A percentile compares a stretch with the other conserved stretches of the same genome.
These are phyloP conservation scores for Steinernema khuongi DNA, from an alignment of 1,140 invertebrate genomes.

Conservation along the genomic window DNA sequence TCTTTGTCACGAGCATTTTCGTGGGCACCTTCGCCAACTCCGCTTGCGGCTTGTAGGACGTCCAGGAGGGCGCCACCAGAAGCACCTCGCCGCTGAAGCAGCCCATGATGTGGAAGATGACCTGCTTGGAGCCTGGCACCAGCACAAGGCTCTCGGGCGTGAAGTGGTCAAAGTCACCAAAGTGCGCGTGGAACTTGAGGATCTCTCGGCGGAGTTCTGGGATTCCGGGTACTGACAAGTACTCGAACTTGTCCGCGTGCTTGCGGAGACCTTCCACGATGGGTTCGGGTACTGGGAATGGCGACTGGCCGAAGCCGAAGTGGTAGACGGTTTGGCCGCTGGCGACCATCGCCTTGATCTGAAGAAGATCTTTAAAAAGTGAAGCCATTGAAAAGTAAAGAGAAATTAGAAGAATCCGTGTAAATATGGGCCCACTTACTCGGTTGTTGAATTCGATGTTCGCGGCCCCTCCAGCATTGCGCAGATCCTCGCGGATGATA, in stretches of 20 bases:
- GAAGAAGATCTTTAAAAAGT: background rate
- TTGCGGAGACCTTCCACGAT: slow-evolving; percentile 53
- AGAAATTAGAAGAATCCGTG: too few species aligned
- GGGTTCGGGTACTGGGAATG: slow-evolving; percentile 57
- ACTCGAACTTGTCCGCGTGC: slow-evolving; percentile 56
- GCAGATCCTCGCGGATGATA: slow-evolving; percentile 12
- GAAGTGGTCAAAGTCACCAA: slow-evolving; percentile 48
- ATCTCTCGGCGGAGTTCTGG: slow-evolving; percentile 51
- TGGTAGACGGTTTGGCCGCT: slow-evolving; percentile 57
- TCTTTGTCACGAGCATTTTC: slow-evolving; percentile 40
- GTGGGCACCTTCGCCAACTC: slow-evolving; percentile 44
- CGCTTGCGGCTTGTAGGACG: slow-evolving; percentile 58
- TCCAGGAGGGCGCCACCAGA: slow-evolving; percentile 59
- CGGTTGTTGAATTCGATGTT: slow-evolving; percentile 2
- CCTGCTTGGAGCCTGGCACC: slow-evolving; percentile 59
- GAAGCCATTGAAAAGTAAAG: background rate
- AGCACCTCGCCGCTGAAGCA: slow-evolving; percentile 59
- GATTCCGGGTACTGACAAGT: slow-evolving; percentile 59
- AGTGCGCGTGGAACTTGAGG: slow-evolving; percentile 53
- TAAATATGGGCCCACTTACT: too few species aligned
- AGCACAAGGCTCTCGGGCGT: slow-evolving; percentile 56
- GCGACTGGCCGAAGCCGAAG: slow-evolving; percentile 61
- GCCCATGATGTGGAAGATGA: slow-evolving; percentile 57
- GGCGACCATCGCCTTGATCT: slow-evolving; percentile 45
- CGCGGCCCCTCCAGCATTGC: background rate